These are phyloP conservation scores for Trachelipus rathkii DNA, from an alignment of 1,140 invertebrate species.

Conservation along the genomic window DNA sequence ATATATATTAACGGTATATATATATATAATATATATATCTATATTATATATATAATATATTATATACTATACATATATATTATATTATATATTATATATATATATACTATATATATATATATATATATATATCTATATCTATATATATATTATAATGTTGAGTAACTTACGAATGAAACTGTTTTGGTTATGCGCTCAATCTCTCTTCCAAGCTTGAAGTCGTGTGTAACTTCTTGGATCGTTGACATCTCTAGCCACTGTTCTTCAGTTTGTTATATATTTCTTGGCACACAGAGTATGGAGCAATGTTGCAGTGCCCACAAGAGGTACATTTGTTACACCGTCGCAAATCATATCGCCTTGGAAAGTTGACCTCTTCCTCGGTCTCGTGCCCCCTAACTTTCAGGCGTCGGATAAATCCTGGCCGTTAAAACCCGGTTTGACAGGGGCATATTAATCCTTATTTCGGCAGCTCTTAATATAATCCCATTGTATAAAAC, in stretches of 20 bases:
- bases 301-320: constrained; percentile 70
- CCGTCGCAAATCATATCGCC: constrained; percentile 67
- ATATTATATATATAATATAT: too few relatives aligned
- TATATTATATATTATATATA: too few relatives aligned
- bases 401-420: constrained; percentile 28
- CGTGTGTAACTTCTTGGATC: constrained; percentile 62
- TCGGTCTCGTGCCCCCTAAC: constrained; percentile 51
- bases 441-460: constrained; percentile 33
- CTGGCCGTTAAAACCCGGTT: constrained; percentile 32
- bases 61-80: too few relatives aligned
- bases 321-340: constrained; percentile 71
- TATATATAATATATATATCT: too few relatives aligned
- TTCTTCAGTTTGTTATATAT: constrained; percentile 67
- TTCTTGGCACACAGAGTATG: constrained; percentile 69
- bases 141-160: neutral
- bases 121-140: neutral
- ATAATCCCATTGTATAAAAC: neutral
- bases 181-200: constrained; percentile 63
- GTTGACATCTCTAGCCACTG: constrained; percentile 61
- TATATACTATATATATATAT: neutral
- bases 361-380: constrained; percentile 53
- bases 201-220: constrained; percentile 58
- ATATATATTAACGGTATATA: neutral
- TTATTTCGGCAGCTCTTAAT: neutral
- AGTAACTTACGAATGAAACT: constrained; percentile 73